Percentiles rank a stretch among this genome's conserved stretches.
phyloP scores from a whole-genome alignment of 2,888 invertebrate genomes.

The Eueremaeus valkanovi region DNA sequence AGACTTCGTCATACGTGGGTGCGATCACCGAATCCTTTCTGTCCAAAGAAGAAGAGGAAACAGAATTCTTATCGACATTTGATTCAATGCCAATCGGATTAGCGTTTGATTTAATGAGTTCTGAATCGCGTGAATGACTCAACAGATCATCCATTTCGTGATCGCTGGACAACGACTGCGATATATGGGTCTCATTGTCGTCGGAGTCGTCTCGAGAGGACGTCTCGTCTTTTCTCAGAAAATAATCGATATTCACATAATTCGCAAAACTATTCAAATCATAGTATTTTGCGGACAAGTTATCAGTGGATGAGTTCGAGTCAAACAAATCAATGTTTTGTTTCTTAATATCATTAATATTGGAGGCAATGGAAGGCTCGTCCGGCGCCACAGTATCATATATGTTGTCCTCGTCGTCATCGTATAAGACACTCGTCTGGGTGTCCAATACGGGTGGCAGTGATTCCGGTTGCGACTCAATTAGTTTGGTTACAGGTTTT shows the following conservation, averaged over 20 bases:
- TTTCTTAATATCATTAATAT: not conserved
- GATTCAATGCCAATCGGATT: not conserved
- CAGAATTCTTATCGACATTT: not conserved
- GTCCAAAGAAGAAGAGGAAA: not conserved
- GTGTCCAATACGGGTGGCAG: not conserved
- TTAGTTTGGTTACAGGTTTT: not conserved
- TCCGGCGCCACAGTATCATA: conserved; percentile 59
- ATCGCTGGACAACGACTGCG: conserved; percentile 45
- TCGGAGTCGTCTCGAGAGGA: conserved; percentile 42
- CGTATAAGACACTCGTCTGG: conserved; percentile 6
- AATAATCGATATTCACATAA: conserved; percentile 89
- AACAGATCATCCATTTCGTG: conserved; percentile 44
- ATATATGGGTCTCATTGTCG: conserved; percentile 45
- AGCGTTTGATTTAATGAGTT: conserved; percentile 15
- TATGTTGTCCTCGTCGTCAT: conserved; percentile 49
- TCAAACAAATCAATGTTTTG: not conserved
- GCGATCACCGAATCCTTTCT: conserved; percentile 13
- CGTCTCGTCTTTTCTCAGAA: conserved; percentile 57
- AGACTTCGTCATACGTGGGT: conserved; percentile 39
- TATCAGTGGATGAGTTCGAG: not conserved
- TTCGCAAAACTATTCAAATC: conserved; percentile 51
- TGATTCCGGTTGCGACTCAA: not conserved
- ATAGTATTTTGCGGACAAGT: conserved; percentile 18
- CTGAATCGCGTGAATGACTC: conserved; percentile 6
- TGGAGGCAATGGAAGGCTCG: conserved; percentile 52